Evolutionary conservation across 2,797 vertebrate genomes (phyloP).

Genomic region (Brotula barbata): DNA sequence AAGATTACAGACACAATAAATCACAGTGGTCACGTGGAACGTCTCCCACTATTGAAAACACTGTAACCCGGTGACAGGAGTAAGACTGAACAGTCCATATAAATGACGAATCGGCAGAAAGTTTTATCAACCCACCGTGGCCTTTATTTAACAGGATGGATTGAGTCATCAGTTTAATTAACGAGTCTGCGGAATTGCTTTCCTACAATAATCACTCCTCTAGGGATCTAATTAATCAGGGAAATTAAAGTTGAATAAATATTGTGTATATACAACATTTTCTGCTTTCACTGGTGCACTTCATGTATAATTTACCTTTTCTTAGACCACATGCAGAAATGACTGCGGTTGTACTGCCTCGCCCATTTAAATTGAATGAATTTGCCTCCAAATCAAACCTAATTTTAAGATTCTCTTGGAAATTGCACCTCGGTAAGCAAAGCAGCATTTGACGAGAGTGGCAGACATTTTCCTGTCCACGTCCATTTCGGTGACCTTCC

Average conservation of each 20-base stretch:
- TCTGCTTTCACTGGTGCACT: background rate
- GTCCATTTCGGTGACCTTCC: slow-evolving; percentile 70
- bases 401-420: too few relatives aligned
- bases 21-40: background rate
- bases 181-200: slow-evolving; percentile 11
- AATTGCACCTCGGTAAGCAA: slow-evolving; percentile 70
- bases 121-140: background rate
- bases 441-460: slow-evolving; percentile 71
- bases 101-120: background rate
- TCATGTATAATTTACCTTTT: too few relatives aligned
- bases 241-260: background rate
- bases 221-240: background rate
- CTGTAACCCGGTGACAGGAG: too few relatives aligned
- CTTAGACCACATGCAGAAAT: too few relatives aligned
- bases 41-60: background rate
- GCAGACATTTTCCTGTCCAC: slow-evolving; percentile 70
- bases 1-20: slow-evolving; percentile 21
- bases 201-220: background rate
- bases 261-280: background rate
- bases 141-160: background rate
- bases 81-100: background rate
- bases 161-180: background rate
- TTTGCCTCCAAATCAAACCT: too few relatives aligned
- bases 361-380: too few relatives aligned
- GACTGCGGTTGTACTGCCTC: too few relatives aligned